Base-by-base conservation (phyloP, 2,113 vertebrate species). In the Sminthopsis crassicaudata region DNA sequence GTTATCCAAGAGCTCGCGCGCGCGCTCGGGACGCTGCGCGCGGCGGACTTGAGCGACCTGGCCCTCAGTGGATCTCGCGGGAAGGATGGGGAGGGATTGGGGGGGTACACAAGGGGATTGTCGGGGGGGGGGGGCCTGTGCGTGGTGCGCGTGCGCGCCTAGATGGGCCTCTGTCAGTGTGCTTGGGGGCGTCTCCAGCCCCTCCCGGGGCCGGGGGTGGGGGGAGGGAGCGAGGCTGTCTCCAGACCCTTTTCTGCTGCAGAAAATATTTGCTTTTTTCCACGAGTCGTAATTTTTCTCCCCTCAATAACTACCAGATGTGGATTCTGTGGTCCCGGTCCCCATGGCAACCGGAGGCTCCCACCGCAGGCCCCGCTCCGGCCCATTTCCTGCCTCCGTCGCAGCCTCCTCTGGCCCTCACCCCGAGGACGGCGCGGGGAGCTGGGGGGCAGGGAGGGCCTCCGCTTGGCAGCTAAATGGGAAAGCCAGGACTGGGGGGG, bases 221-320 rank as follows among this genome's bases (percentile, higher is more conserved):
- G 42, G 42, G 46, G 22, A 11, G 22, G 55, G 25, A 27, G 57
- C 2, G 55, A 90, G 95, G 92, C 91, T 89, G 3, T 46, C 94
- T 99, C 96, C 91, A 95, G 98, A 93, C 95, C 36, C 97, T 98
- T 99, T 99, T 99, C 99, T 99, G 98, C 99, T 99, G 99, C 99
- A 99, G 98, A 99, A 99, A 99, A 99, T 99, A 99, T 99, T 99
- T 91, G 96, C 99, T 98, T 99, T 99, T 76, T 99, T 99, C 98
- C 98, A 97, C 99, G 97, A 98, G 99, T 99, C 98, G 99, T 98
- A 96, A 99, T 99, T 99, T 99, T 99, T 99, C 96, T 46, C 94
- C 0, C 23, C 98, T 98, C 99, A 99, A 99, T 99, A 91, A 97
- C 99, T 99, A 99, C 99, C 99, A 99, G 99, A 99, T 99, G 98